These are phyloP conservation scores for Toxonevra muliebris DNA, from an alignment of 2,888 invertebrate species.

Conservation along the genomic window DNA sequence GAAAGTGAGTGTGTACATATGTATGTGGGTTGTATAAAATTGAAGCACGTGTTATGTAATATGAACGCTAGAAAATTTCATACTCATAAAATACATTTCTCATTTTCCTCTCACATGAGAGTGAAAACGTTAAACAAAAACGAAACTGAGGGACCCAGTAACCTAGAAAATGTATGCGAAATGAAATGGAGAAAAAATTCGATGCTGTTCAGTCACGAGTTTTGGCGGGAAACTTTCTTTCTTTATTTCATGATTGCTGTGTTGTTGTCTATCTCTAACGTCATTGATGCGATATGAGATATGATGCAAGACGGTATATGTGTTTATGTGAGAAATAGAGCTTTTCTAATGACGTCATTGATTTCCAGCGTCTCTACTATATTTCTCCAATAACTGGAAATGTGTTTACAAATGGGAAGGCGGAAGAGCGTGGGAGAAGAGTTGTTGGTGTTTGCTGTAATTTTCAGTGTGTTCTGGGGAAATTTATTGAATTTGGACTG, in stretches of 20 bases:
- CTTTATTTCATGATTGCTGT: background rate
- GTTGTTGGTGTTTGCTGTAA: background rate
- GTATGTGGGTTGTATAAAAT: slow-evolving; percentile 26
- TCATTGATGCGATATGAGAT: background rate
- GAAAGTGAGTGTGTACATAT: background rate
- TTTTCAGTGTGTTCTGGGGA: background rate
- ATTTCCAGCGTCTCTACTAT: slow-evolving; percentile 17
- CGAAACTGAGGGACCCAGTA: slow-evolving; percentile 40
- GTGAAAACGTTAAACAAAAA: slow-evolving; percentile 17
- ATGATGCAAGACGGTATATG: background rate
- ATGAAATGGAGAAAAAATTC: slow-evolving; percentile 40
- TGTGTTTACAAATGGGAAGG: background rate
- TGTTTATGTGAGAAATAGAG: background rate
- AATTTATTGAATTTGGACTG: background rate
- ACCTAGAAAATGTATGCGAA: slow-evolving; percentile 49
- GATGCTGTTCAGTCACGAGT: slow-evolving; percentile 37
- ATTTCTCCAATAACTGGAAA: slow-evolving; percentile 11
- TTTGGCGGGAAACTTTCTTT: slow-evolving; percentile 51
- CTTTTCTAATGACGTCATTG: slow-evolving; percentile 36
- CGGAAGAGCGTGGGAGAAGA: background rate
- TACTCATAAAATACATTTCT: too few species aligned
- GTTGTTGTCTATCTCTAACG: background rate
- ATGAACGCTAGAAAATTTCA: slow-evolving; percentile 1
- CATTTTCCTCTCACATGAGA: too few species aligned
- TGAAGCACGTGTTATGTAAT: slow-evolving; percentile 52